Evolutionary conservation across 2,113 vertebrate genomes (phyloP).

Genomic region (Symphodus melops): DNA sequence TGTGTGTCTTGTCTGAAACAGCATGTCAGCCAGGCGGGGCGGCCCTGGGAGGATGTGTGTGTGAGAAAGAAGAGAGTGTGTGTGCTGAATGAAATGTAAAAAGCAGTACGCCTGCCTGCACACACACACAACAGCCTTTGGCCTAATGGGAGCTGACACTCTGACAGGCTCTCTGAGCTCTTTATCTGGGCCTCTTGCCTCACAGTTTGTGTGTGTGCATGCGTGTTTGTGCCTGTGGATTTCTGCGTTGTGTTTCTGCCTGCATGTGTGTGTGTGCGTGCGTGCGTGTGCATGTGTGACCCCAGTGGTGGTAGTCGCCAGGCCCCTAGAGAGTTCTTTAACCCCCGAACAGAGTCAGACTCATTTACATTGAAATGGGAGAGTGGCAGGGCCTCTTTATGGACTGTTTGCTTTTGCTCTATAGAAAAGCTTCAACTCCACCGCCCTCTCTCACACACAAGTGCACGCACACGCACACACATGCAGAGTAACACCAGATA

Average conservation of each 20-base stretch:
- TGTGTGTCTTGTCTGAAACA: constrained; percentile 80
- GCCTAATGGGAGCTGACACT: constrained; percentile 84
- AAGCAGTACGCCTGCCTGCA: constrained; percentile 77
- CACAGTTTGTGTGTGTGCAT: constrained; percentile 49
- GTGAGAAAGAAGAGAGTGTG: constrained; percentile 70
- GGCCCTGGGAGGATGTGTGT: constrained; percentile 73
- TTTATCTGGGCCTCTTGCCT: constrained; percentile 81
- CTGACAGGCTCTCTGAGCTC: constrained; percentile 84
- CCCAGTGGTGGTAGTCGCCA: constrained; percentile 73
- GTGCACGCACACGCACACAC: constrained; percentile 14
- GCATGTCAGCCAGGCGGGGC: constrained; percentile 79
- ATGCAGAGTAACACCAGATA: constrained; percentile 43
- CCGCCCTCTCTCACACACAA: constrained; percentile 54
- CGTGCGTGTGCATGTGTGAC: constrained; percentile 68
- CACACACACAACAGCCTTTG: constrained; percentile 78
- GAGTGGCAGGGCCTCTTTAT: constrained; percentile 82
- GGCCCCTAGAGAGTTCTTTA: constrained; percentile 82
- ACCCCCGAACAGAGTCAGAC: constrained; percentile 84
- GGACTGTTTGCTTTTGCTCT: constrained; percentile 82
- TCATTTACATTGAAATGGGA: constrained; percentile 88
- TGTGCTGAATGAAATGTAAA: constrained; percentile 74
- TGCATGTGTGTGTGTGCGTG: constrained; percentile 66
- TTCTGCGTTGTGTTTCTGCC: constrained; percentile 45
- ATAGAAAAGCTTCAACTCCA: constrained; percentile 74
- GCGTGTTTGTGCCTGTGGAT: constrained; percentile 47